Percentiles rank a stretch among this genome's conserved stretches.
phyloP scores from a whole-genome alignment of 2,797 vertebrate species.

The Labeo calbasu region DNA sequence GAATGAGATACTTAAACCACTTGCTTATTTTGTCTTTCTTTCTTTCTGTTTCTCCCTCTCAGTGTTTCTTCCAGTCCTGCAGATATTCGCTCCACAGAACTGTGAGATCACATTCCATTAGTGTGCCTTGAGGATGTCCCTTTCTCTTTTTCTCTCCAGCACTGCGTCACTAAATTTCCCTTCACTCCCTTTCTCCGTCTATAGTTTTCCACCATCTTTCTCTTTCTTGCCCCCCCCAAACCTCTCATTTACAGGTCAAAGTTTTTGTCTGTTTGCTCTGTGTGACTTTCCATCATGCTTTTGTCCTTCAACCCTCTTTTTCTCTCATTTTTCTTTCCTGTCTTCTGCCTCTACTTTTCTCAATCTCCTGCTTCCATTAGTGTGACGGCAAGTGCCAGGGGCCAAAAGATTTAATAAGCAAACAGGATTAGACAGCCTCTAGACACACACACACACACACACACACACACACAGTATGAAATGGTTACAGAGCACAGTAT shows the following conservation, averaged over 20 bases:
- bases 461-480: neutral
- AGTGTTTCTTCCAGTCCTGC: constrained; percentile 18
- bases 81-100: constrained; percentile 56
- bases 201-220: constrained; percentile 17
- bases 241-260: constrained; percentile 26
- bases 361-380: constrained; percentile 59
- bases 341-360: constrained; percentile 45
- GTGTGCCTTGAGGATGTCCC: constrained; percentile 60
- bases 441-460: constrained; percentile 18
- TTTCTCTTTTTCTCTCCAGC: constrained; percentile 49
- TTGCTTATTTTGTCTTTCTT: neutral
- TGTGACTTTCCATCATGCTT: constrained; percentile 35
- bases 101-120: constrained; percentile 65
- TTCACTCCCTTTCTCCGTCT: neutral
- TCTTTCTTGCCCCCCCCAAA: neutral
- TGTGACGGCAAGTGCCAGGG: constrained; percentile 53
- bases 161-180: constrained; percentile 33
- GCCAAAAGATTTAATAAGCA: constrained; percentile 63
- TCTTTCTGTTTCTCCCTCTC: constrained; percentile 24
- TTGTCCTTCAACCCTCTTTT: constrained; percentile 44
- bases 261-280: constrained; percentile 21
- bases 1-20: constrained; percentile 31
- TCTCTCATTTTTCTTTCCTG: constrained; percentile 27
- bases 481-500: constrained; percentile 12
- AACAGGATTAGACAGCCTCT: constrained; percentile 57